Evolutionary conservation across 2,888 invertebrate genomes (phyloP).

Genomic region (Protodeltote pygarga): DNA sequence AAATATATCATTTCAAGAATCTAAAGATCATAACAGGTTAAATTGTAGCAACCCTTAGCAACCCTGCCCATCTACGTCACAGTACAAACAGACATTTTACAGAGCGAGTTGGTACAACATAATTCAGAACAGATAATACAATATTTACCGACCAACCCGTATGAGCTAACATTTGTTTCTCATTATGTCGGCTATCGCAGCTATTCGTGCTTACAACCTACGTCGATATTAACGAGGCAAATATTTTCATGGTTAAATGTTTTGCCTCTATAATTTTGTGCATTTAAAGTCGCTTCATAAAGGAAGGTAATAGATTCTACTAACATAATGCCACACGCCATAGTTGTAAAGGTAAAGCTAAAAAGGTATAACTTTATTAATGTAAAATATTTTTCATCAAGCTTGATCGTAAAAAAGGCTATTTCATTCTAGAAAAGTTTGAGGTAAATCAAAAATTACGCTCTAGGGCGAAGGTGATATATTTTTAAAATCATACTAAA

Average conservation of each 20-base stretch:
- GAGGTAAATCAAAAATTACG: no score
- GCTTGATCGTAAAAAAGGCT: no score
- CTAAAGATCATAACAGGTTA: no score
- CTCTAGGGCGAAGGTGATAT: no score
- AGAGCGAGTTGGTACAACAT: conserved; percentile 23
- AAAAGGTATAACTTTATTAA: no score
- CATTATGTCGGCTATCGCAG: conserved; percentile 54
- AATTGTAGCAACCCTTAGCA: no score
- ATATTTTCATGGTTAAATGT: conserved; percentile 32
- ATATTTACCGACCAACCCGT: conserved; percentile 57
- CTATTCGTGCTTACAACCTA: conserved; percentile 38
- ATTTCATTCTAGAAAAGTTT: no score
- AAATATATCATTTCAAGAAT: no score
- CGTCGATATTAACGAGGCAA: conserved; percentile 42
- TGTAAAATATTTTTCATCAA: no score
- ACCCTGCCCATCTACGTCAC: conserved; percentile 9
- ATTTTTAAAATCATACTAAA: no score
- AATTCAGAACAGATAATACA: conserved; percentile 49
- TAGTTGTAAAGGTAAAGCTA: no score
- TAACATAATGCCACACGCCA: no score
- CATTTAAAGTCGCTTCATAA: conserved; percentile 1
- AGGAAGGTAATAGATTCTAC: background rate
- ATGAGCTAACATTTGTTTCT: conserved; percentile 68
- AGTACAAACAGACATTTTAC: conserved; percentile 37
- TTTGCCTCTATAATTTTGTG: conserved; percentile 4